Conservation (phyloP, 2,113 vertebrate genomes). For the Ammospiza nelsoni region DNA sequence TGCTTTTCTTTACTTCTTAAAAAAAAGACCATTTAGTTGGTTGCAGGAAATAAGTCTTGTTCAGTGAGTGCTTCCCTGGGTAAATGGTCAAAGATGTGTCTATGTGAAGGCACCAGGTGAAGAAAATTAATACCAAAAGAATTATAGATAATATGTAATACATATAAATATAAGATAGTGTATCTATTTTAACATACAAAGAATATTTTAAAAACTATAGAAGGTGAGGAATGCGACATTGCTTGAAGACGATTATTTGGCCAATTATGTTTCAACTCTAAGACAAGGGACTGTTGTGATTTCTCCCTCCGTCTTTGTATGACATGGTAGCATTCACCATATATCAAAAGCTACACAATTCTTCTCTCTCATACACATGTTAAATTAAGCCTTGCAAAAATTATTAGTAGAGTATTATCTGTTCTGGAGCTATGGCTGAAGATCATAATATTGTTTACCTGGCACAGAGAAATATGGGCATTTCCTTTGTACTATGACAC, state of each 20-base stretch:
- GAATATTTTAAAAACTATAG: neutral
- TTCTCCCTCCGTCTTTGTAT: neutral
- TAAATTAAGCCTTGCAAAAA: neutral
- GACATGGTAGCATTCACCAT: neutral
- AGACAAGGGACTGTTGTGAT: neutral
- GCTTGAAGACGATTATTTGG: neutral
- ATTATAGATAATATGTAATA: neutral
- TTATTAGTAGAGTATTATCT: neutral
- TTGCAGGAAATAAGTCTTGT: neutral
- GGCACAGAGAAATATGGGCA: neutral
- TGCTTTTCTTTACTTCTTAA: neutral
- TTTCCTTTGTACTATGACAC: conserved; percentile 3
- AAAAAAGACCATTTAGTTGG: neutral
- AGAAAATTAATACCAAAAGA: neutral
- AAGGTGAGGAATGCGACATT: neutral
- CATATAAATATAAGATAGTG: neutral
- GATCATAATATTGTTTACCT: neutral
- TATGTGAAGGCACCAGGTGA: neutral
- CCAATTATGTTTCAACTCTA: neutral
- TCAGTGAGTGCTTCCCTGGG: neutral
- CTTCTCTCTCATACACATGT: rapidly evolving
- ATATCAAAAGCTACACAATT: neutral
- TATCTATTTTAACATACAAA: neutral
- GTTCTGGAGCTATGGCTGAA: neutral
- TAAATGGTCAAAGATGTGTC: neutral